phyloP scores from a whole-genome alignment of 2,797 vertebrate genomes.

The Micromesistius poutassou region DNA sequence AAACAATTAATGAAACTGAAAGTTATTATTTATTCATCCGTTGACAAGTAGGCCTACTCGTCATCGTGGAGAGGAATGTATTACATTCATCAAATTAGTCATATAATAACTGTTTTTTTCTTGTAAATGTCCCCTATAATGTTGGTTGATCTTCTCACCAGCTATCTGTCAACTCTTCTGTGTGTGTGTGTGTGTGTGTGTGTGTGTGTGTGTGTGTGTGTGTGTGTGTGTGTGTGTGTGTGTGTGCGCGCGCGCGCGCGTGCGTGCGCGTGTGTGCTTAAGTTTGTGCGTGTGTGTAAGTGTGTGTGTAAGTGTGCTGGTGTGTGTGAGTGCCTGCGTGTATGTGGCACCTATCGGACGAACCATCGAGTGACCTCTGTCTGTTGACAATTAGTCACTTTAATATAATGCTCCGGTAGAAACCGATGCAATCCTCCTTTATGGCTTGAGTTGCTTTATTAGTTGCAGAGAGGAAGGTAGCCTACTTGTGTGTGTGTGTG shows the following conservation, averaged over 20 bases:
- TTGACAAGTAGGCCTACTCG: too few relatives aligned
- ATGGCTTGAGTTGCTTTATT: background rate
- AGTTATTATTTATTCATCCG: background rate
- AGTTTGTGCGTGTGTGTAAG: background rate
- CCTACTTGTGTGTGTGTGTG: background rate
- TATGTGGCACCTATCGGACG: background rate
- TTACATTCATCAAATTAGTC: too few relatives aligned
- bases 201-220: too few relatives aligned
- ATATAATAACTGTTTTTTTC: too few relatives aligned
- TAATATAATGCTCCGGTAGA: background rate
- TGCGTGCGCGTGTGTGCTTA: background rate
- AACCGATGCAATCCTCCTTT: background rate
- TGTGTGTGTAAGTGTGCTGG: background rate
- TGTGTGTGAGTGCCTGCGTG: background rate
- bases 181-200: too few relatives aligned
- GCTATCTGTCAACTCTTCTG: too few relatives aligned
- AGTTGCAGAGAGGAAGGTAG: background rate
- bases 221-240: too few relatives aligned
- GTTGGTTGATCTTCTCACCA: background rate
- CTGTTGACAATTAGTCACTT: background rate
- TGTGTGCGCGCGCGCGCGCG: background rate
- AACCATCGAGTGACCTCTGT: background rate
- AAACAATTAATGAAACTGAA: background rate
- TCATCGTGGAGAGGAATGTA: too few relatives aligned
- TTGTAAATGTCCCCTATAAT: background rate